A percentile compares a stretch with the other conserved stretches of the same genome.
Evolutionary conservation across 2,888 invertebrate species (phyloP).

Genomic region (Papilio protenor): DNA sequence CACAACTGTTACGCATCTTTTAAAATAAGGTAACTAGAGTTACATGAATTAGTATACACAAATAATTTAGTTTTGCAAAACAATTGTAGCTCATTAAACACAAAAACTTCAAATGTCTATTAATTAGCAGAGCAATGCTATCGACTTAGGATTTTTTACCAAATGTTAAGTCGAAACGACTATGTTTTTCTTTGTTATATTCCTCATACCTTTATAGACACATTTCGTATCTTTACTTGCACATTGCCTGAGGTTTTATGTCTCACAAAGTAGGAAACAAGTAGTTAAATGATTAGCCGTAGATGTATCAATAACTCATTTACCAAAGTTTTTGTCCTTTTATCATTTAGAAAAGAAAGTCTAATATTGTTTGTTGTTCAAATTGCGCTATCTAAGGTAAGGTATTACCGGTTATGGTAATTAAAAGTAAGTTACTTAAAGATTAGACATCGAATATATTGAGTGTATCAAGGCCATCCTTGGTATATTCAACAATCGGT

Average conservation of each 20-base stretch:
- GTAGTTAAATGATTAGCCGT: background rate
- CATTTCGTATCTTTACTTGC: background rate
- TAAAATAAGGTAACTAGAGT: slow-evolving; percentile 48
- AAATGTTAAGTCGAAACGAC: background rate
- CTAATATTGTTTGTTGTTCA: background rate
- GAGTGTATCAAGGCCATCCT: background rate
- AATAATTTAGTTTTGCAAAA: background rate
- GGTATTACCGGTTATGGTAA: too few relatives aligned
- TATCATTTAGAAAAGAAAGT: background rate
- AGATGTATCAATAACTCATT: background rate
- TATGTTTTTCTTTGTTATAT: background rate
- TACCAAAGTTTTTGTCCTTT: background rate
- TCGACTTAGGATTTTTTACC: background rate
- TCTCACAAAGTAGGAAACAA: too few relatives aligned
- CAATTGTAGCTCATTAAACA: background rate
- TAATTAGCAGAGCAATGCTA: background rate
- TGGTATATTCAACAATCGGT: background rate
- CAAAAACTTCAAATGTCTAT: background rate
- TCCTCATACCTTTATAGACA: background rate
- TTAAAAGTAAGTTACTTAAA: too few relatives aligned
- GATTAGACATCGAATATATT: too few relatives aligned
- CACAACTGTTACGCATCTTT: slow-evolving; percentile 47
- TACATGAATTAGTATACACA: slow-evolving; percentile 25
- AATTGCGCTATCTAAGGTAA: background rate
- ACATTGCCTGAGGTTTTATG: background rate